phyloP scores from a whole-genome alignment of 2,797 vertebrate genomes.

The Cyclopterus lumpus region DNA sequence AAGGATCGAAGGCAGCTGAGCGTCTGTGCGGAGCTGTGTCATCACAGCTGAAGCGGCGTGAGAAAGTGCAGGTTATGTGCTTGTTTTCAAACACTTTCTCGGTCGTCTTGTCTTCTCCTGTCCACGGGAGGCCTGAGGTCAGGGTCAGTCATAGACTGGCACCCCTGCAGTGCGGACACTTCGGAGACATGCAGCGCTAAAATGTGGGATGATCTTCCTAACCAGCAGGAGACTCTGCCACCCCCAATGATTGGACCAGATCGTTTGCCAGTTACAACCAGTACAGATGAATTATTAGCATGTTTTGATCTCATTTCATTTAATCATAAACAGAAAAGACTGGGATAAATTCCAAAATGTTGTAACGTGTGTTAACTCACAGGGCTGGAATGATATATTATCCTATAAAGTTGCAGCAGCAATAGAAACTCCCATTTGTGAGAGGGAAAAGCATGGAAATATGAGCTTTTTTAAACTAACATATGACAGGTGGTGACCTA shows the following conservation, averaged over 20 bases:
- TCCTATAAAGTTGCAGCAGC: slow-evolving; percentile 14
- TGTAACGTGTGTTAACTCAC: slow-evolving; percentile 3
- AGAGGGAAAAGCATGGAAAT: slow-evolving; percentile 8
- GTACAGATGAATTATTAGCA: slow-evolving; percentile 45
- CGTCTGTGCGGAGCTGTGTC: slow-evolving; percentile 25
- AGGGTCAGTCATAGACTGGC: slow-evolving; percentile 49
- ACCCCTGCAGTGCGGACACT: slow-evolving; percentile 52
- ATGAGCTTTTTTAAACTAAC: slow-evolving; percentile 41
- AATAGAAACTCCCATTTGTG: slow-evolving; percentile 14
- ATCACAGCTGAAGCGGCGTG: slow-evolving; percentile 30
- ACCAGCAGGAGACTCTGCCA: slow-evolving; percentile 52
- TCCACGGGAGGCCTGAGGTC: slow-evolving; percentile 39
- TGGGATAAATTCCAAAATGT: not conserved
- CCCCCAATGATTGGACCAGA: slow-evolving; percentile 50
- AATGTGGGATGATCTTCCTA: slow-evolving; percentile 70
- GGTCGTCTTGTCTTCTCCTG: slow-evolving; percentile 37
- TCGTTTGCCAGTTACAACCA: slow-evolving; percentile 25
- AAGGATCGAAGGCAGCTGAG: slow-evolving; percentile 38
- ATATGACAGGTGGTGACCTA: slow-evolving; percentile 39
- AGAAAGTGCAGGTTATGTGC: slow-evolving; percentile 40
- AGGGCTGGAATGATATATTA: not conserved
- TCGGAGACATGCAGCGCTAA: slow-evolving; percentile 46
- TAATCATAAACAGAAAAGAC: slow-evolving; percentile 10
- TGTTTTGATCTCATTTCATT: slow-evolving; percentile 22
- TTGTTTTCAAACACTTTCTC: slow-evolving; percentile 59